These are phyloP conservation scores for Chironomus riparius DNA, from an alignment of 2,888 invertebrate genomes.

Conservation along the genomic window DNA sequence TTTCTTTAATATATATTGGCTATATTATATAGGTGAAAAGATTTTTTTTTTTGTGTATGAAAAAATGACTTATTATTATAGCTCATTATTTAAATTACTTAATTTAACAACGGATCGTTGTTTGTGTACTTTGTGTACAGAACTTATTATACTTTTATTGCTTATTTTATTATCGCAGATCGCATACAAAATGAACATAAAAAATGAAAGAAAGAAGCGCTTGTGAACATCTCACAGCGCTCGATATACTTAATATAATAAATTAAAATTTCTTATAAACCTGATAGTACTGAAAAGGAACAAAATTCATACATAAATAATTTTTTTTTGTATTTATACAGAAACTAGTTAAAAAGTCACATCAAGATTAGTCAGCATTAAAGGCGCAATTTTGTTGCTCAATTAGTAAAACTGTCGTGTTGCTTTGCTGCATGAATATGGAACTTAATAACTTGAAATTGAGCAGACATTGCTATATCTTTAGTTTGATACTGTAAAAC, in stretches of 20 bases:
- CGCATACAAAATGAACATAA: neutral
- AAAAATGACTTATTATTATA: slow-evolving; percentile 15
- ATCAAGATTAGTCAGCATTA: no score
- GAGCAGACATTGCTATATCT: no score
- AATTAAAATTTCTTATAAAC: slow-evolving; percentile 1
- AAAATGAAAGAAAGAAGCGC: neutral
- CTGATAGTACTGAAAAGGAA: neutral
- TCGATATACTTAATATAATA: slow-evolving; percentile 4
- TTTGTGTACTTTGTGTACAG: neutral
- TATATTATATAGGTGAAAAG: neutral
- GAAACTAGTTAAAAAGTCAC: no score
- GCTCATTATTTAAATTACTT: slow-evolving; percentile 21
- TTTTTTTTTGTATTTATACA: no score
- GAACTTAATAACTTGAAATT: no score
- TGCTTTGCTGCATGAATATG: no score
- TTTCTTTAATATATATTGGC: neutral
- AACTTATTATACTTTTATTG: neutral
- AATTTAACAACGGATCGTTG: slow-evolving; percentile 8
- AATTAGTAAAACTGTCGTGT: no score
- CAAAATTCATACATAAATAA: no score
- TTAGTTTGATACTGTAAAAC: no score
- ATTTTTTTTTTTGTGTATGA: neutral
- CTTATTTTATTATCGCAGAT: slow-evolving; percentile 4
- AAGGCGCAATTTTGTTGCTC: no score
- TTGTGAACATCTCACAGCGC: neutral